These are phyloP conservation scores for Actinopyga echinites DNA, from an alignment of 53 echinoderm and acorn worm species.

Conservation along the genomic window DNA sequence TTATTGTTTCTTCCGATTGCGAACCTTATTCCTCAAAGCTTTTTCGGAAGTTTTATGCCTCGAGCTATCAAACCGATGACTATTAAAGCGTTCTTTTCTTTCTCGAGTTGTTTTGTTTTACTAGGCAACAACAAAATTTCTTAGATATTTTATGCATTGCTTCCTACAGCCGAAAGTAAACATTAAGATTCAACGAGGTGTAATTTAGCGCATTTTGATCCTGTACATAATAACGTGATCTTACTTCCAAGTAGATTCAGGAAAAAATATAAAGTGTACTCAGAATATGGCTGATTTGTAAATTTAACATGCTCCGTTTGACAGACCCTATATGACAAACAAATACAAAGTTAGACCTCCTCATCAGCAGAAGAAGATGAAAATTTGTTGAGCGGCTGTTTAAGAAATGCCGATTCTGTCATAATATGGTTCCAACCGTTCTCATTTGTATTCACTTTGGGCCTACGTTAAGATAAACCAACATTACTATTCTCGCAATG, in stretches of 20 bases:
- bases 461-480: no score
- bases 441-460: no score
- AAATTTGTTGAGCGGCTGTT: no score
- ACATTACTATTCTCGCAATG: no score
- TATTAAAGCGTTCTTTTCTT: not conserved
- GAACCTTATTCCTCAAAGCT: not conserved
- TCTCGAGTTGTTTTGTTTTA: not conserved
- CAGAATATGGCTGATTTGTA: slow-evolving; percentile 10
- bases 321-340: no score
- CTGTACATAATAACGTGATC: not conserved
- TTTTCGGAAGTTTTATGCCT: slow-evolving; percentile 31
- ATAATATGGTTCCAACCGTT: no score
- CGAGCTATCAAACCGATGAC: slow-evolving; percentile 20
- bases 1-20: not conserved
- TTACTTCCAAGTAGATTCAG: not conserved
- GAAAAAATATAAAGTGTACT: not conserved
- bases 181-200: not conserved
- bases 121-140: slow-evolving; percentile 5
- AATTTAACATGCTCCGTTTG: slow-evolving; percentile 19
- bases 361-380: no score
- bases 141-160: slow-evolving; percentile 1
- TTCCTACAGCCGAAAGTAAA: not conserved
- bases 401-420: no score
- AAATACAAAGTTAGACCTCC: no score
- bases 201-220: not conserved